phyloP scores from a whole-genome alignment of 2,797 vertebrate species.

The Anguilla pacifica region DNA sequence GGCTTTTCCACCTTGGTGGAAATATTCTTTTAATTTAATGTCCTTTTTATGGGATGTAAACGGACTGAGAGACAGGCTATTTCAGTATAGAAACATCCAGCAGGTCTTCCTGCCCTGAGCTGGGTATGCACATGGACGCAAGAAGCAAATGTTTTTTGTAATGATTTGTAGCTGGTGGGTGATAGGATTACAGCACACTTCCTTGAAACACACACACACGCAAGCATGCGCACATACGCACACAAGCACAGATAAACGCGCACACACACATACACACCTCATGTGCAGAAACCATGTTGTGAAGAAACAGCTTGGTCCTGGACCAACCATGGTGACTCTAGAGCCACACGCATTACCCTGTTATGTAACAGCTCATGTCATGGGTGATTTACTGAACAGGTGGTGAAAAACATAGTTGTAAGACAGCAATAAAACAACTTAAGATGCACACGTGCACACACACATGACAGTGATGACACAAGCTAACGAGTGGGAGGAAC shows the following conservation, averaged over 20 bases:
- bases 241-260: background rate
- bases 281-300: background rate
- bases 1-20: background rate
- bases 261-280: background rate
- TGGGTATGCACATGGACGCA: background rate
- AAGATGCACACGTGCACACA: slow-evolving; percentile 41
- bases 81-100: background rate
- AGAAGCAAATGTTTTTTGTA: background rate
- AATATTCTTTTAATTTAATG: background rate
- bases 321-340: slow-evolving; percentile 8
- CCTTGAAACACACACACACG: background rate
- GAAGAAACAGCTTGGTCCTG: background rate
- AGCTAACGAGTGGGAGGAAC: background rate
- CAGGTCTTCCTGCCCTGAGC: background rate
- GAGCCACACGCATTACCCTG: slow-evolving; percentile 43
- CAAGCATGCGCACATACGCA: background rate
- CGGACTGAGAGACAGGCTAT: background rate
- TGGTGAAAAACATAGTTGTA: slow-evolving; percentile 62
- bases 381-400: slow-evolving; percentile 72
- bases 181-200: background rate
- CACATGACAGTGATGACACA: background rate
- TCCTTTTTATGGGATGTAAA: background rate
- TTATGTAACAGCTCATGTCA: slow-evolving; percentile 57
- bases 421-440: slow-evolving; percentile 61
- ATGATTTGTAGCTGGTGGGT: background rate